Conservation (phyloP, 2,888 invertebrate species). For the Pristionchus exspectatus region DNA sequence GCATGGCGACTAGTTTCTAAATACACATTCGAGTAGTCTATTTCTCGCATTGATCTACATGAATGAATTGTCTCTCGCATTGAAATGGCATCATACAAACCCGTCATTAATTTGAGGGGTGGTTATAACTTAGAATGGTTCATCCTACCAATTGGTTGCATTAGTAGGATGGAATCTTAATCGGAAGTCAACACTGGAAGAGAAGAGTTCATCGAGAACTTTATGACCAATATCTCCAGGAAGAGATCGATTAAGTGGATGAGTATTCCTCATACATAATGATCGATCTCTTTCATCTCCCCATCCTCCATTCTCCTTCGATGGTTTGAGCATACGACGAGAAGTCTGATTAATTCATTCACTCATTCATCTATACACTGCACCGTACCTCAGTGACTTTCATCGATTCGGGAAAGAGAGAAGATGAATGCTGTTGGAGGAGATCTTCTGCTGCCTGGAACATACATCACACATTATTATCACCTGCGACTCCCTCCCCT, state of each 20-base stretch:
- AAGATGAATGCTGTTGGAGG: constrained; percentile 79
- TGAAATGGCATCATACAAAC: neutral
- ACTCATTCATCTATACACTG: neutral
- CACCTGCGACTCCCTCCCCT: neutral
- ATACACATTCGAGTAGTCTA: neutral
- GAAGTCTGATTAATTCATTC: constrained; percentile 63
- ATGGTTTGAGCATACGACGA: constrained; percentile 75
- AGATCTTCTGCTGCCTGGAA: constrained; percentile 63
- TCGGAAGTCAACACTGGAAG: neutral
- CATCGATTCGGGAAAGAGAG: constrained; percentile 81
- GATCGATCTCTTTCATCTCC: constrained; percentile 92
- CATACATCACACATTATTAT: neutral
- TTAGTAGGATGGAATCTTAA: neutral
- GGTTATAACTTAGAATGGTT: neutral
- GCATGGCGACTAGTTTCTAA: neutral
- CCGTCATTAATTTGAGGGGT: neutral
- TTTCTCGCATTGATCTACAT: neutral
- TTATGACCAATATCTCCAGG: constrained; percentile 21
- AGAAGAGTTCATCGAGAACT: constrained; percentile 24
- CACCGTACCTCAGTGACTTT: constrained; percentile 62
- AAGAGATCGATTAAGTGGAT: constrained; percentile 57
- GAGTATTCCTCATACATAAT: constrained; percentile 83
- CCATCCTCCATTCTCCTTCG: constrained; percentile 92
- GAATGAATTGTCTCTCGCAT: neutral
- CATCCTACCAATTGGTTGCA: neutral